A percentile compares a stretch with the other conserved stretches of the same genome.
Conservation (phyloP, 2,888 invertebrate genomes). For the Rhorus exstirpatorius region DNA sequence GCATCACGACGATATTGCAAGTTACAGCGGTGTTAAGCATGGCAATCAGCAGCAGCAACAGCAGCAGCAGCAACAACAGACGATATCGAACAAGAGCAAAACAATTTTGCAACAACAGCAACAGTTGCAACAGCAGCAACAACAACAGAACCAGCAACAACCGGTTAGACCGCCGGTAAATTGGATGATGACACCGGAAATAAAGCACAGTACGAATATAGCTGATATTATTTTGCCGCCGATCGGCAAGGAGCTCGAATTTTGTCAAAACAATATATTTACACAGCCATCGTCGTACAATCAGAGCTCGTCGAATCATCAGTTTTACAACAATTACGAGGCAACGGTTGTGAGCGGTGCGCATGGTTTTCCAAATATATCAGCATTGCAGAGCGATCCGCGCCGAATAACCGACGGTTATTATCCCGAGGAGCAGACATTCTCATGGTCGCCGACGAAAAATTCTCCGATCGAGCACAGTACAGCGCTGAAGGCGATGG, state of each 20-base stretch:
- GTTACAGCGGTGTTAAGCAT: constrained; percentile 75
- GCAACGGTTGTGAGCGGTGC: constrained; percentile 74
- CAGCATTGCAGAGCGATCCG: constrained; percentile 81
- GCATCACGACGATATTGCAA: constrained; percentile 77
- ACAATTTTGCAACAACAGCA: constrained; percentile 65
- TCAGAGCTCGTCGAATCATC: constrained; percentile 81
- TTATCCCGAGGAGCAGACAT: constrained; percentile 86
- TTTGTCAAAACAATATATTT: constrained; percentile 84
- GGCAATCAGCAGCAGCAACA: constrained; percentile 73
- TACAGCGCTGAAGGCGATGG: constrained; percentile 79
- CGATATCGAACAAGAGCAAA: constrained; percentile 38
- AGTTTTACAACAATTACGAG: constrained; percentile 85
- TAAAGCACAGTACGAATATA: constrained; percentile 84
- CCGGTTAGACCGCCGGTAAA: constrained; percentile 87
- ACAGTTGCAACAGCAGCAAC: constrained; percentile 70
- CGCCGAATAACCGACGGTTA: constrained; percentile 79
- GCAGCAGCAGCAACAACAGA: constrained; percentile 58
- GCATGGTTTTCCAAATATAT: constrained; percentile 83
- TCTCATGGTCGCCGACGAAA: constrained; percentile 88
- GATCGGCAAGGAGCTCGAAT: constrained; percentile 85
- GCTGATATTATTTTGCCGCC: constrained; percentile 86
- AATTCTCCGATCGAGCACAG: constrained; percentile 84
- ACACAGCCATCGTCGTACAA: constrained; percentile 83
- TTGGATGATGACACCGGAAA: constrained; percentile 89
- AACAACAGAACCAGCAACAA: constrained; percentile 77